A percentile compares a stretch with the other conserved stretches of the same genome.
phyloP scores from a whole-genome alignment of 2,797 vertebrate species.

The Tokudaia tokunoshimensis region DNA sequence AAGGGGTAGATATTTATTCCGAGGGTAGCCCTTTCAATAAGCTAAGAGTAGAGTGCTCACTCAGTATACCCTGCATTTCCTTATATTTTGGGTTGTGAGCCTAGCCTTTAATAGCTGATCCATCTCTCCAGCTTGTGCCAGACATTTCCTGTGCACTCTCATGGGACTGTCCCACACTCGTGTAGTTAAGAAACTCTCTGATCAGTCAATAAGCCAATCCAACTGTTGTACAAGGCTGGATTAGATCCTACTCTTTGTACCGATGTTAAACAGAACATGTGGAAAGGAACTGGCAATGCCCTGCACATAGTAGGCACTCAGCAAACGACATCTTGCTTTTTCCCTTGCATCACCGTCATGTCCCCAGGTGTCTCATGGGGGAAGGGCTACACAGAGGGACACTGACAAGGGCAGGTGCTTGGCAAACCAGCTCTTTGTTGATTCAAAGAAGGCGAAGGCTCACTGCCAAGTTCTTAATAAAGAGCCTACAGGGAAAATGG shows the following conservation, averaged over 20 bases:
- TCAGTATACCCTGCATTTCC: neutral
- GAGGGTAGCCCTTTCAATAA: neutral
- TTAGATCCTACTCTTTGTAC: neutral
- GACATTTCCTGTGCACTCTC: neutral
- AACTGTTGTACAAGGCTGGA: neutral
- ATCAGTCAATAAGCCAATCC: neutral
- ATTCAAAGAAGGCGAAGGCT: slow-evolving; percentile 7
- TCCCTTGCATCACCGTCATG: neutral
- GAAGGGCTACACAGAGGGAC: neutral
- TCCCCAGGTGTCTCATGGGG: neutral
- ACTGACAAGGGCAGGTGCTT: neutral
- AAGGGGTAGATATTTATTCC: neutral
- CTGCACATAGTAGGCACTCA: neutral
- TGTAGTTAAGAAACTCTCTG: neutral
- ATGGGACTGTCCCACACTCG: neutral
- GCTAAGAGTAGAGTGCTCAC: neutral
- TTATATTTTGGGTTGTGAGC: neutral
- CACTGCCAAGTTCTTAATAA: slow-evolving; percentile 70
- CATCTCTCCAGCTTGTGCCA: neutral
- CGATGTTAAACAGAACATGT: neutral
- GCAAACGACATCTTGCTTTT: neutral
- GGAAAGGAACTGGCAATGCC: neutral
- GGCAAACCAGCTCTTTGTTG: neutral
- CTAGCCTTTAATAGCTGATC: neutral
- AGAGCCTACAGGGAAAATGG: slow-evolving; percentile 26